Base-by-base conservation (phyloP, 1,140 invertebrate species). In the Drosophila sp. region DNA sequence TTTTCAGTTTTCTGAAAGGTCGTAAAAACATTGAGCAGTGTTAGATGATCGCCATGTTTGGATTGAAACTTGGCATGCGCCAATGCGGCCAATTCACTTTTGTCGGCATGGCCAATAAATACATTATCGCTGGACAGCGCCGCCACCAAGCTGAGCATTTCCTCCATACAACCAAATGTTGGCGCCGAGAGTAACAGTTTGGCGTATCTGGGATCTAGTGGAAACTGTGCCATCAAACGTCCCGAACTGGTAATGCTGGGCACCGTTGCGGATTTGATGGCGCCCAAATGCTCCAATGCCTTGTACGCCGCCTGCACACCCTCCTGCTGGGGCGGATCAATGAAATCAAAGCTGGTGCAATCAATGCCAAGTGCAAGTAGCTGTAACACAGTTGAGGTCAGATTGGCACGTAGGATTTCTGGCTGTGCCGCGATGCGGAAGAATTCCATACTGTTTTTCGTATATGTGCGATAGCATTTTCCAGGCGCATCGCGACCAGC, bases 11-110 rank as follows among this genome's bases (percentile, higher is more conserved):
- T 95, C 66, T 93, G 94, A 92, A 95, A 99, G 7, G 95, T 95
- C 78, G 95, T 94, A 90, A 95, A 99, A 16, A 99, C 95, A 92
- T 99, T 99, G 0, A 99, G 92, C 29, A 99, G 92, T 7, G 97
- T 99, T 1, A 99, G 93, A 89, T 98, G 97, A 93, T 99, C 98
- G 7, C 98, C 98, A 78, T 97, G 95, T 46, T 95, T 94, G 0
- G 97, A 96, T 57, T 94, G 91, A 92, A 99, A 99, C 92, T 98
- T 98, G 54, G 94, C 93, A 89, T 95, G 94, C 7, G 95, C 94
- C 70, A 93, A 93, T 11, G 94, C 80, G 2, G 95, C 95, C 90
- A 96, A 94, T 86, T 96, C 95, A 62, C 94, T 91, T 92, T 95
- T 94, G 46, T 93, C 90, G 18, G 50, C 53, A 36, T 72, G 76